These are phyloP conservation scores for Falcaria lacertinaria DNA, from an alignment of 2,888 invertebrate species.

Conservation along the genomic window DNA sequence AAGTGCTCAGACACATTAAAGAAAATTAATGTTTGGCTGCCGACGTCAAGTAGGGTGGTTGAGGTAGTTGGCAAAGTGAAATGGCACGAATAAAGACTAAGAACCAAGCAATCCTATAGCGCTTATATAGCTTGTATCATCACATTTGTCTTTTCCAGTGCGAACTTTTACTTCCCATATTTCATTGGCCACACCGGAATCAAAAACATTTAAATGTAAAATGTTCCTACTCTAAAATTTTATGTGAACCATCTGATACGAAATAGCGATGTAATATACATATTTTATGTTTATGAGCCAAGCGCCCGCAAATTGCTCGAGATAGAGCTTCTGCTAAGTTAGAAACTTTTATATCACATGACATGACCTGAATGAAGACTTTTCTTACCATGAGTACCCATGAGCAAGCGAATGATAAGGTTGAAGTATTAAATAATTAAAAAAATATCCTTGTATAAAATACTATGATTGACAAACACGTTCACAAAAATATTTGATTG, in stretches of 20 bases:
- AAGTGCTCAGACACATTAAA: constrained; percentile 79
- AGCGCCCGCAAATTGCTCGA: constrained; percentile 25
- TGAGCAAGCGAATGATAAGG: too few relatives aligned
- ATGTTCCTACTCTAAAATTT: constrained; percentile 35
- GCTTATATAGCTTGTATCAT: constrained; percentile 56
- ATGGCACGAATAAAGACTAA: constrained; percentile 66
- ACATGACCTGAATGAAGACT: too few relatives aligned
- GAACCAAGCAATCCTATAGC: constrained; percentile 65
- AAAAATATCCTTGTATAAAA: too few relatives aligned
- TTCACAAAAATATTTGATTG: too few relatives aligned
- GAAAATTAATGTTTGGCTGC: constrained; percentile 78
- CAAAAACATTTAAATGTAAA: constrained; percentile 33
- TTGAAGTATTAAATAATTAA: too few relatives aligned
- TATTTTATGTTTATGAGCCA: constrained; percentile 34
- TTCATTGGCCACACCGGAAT: constrained; percentile 44
- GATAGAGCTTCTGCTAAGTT: constrained; percentile 30
- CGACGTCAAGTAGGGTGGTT: constrained; percentile 69
- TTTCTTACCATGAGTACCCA: too few relatives aligned
- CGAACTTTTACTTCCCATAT: constrained; percentile 40
- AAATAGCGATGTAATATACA: constrained; percentile 34
- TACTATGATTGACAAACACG: too few relatives aligned
- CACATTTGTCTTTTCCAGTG: constrained; percentile 49
- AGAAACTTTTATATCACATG: constrained; percentile 23
- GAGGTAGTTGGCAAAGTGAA: constrained; percentile 73
- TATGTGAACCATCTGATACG: constrained; percentile 25